Base-by-base conservation (phyloP, 2,113 vertebrate species). In the Artemisiospiza belli region DNA sequence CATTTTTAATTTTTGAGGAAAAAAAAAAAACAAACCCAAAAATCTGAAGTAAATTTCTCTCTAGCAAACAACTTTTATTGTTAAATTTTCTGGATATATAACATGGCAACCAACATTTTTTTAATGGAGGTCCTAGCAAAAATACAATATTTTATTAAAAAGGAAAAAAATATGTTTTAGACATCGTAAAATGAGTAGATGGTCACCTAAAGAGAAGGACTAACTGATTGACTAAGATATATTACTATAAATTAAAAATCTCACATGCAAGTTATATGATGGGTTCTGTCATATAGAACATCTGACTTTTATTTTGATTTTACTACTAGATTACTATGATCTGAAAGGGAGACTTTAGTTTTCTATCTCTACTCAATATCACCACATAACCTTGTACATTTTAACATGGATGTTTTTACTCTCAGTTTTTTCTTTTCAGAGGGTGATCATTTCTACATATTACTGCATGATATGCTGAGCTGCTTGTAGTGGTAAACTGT, bases 11-110 rank as follows among this genome's bases (percentile, higher is more conserved):
- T 81, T 54, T 51, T 59, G 75, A 37, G 8, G 21, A 70, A 43
- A 41, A 12, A 12, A 62, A 70, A 41, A 41, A 15, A 14, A 52
- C 4, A 21, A 24, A 1, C 0, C 6, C 10, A 15, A 47, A 49
- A 79, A 68, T 79, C 35, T 15, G 8, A 27, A 54, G 8, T 27
- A 44, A 58, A 28, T 7, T 30, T 6, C 5, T 7, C 7, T 61
- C 14, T 61, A 37, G 23, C 6, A 78, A 78, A 63, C 6, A 62
- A 23, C 12, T 33, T 72, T 28, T 73, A 4, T 33, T 70, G 7
- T 31, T 87, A 51, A 24, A 10, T 72, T 37, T 49, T n/a, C 33
- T 58, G 30, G 11, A 20, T 70, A 16, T 35, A 27, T 35, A 59
- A 20, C 21, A 44, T 54, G 17, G 39, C 9, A 52, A 3, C 5